A percentile compares a stretch with the other conserved stretches of the same genome.
phyloP scores from a whole-genome alignment of 2,113 vertebrate genomes.

The Phoenicopterus ruber region DNA sequence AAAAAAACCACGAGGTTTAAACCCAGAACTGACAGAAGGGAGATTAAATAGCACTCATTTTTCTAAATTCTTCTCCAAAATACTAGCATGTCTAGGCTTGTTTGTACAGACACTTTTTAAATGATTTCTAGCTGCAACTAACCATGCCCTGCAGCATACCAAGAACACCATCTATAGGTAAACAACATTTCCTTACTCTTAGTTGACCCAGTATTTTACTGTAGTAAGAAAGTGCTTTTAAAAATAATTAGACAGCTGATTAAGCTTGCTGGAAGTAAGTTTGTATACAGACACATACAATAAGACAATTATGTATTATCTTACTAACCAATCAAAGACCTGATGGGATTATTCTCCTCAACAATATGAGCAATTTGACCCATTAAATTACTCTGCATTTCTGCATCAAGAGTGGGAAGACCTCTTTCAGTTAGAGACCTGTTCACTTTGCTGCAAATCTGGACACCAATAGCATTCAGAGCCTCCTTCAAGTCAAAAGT shows the following conservation, averaged over 20 bases:
- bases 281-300: neutral
- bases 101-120: neutral
- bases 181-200: neutral
- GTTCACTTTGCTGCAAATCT: conserved; percentile 86
- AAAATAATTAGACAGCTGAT: neutral
- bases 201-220: neutral
- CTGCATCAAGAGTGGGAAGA: conserved; percentile 74
- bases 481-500: conserved; percentile 82
- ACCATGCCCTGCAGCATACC: neutral
- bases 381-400: conserved; percentile 78
- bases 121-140: neutral
- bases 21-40: neutral
- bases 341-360: conserved; percentile 84
- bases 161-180: neutral
- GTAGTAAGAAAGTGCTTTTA: neutral
- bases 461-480: conserved; percentile 79
- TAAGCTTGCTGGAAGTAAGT: neutral
- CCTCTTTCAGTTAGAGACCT: conserved; percentile 80
- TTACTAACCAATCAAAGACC: conserved; percentile 86
- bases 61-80: neutral
- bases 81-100: neutral
- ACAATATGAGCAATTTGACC: conserved; percentile 85
- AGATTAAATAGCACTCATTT: neutral
- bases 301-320: neutral
- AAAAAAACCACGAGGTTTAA: neutral